A percentile compares a stretch with the other conserved stretches of the same genome.
phyloP scores from a whole-genome alignment of 2,113 vertebrate species.

The Chloebia gouldiae region DNA sequence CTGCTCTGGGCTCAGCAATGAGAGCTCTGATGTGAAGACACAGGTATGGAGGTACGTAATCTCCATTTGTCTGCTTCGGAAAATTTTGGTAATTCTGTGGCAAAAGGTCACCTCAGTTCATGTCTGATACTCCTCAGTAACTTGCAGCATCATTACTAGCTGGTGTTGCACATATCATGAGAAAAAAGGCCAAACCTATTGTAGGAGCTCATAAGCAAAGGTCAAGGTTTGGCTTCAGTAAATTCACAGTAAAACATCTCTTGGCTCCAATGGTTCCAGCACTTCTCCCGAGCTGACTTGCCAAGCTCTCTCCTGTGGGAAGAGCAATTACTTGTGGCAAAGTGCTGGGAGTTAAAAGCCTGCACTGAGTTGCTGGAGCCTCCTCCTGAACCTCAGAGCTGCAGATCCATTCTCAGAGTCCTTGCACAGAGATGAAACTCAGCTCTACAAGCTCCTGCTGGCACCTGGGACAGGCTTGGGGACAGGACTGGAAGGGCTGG shows the following conservation, averaged over 20 bases:
- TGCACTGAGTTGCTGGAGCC: background rate
- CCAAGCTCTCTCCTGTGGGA: background rate
- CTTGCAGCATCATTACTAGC: background rate
- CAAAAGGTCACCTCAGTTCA: background rate
- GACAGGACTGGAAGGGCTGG: background rate
- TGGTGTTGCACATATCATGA: background rate
- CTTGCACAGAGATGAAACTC: background rate
- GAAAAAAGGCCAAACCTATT: background rate
- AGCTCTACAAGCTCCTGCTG: background rate
- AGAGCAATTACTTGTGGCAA: background rate
- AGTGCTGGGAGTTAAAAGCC: background rate
- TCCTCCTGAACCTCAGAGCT: background rate
- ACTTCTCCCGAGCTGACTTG: background rate
- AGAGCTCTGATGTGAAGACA: background rate
- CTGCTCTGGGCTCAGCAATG: background rate
- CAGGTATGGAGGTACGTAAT: fast-evolving
- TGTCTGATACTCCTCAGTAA: background rate
- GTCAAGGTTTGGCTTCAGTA: background rate
- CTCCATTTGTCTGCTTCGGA: background rate
- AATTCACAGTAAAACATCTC: background rate
- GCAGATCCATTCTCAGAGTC: background rate
- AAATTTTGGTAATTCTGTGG: background rate
- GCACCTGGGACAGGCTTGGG: background rate
- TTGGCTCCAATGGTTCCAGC: background rate
- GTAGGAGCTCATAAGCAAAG: background rate